phyloP scores from a whole-genome alignment of 2,888 invertebrate genomes.

The Epistrophella euchroma region DNA sequence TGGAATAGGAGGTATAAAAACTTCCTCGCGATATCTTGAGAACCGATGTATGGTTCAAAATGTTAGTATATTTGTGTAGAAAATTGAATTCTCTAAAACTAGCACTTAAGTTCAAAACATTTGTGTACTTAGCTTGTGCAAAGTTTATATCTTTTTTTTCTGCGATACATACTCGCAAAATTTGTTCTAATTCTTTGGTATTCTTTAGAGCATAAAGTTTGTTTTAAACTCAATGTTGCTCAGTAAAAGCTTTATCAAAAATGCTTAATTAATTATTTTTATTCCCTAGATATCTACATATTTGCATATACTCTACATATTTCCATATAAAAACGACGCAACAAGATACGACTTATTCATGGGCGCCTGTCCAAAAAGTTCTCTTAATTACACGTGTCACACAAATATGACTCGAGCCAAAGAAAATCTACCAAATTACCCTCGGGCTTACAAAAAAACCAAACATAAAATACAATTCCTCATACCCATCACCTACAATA shows the following conservation, averaged over 20 bases:
- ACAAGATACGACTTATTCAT: neutral
- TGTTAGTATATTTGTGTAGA: no score
- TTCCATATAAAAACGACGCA: neutral
- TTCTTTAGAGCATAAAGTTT: neutral
- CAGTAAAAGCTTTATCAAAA: neutral
- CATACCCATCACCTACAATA: neutral
- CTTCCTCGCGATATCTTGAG: no score
- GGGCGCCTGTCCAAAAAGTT: neutral
- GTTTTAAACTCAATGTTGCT: no score
- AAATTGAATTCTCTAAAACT: no score
- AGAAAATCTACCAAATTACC: conserved; percentile 7
- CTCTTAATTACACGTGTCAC: neutral
- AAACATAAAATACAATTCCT: conserved; percentile 10
- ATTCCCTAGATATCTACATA: neutral
- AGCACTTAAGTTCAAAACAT: no score
- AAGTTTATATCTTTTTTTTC: no score
- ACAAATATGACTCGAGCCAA: neutral
- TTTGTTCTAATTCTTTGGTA: no score
- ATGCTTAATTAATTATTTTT: neutral
- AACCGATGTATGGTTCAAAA: no score
- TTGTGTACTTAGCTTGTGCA: no score
- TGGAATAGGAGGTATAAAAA: no score
- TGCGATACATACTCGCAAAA: no score
- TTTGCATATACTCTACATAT: neutral
- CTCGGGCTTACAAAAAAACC: neutral